Percentiles rank a stretch among this genome's conserved stretches.
These are phyloP conservation scores for Stichopus chloronotus DNA, from an alignment of 35 echinoderm and acorn worm genomes.

Conservation along the genomic window DNA sequence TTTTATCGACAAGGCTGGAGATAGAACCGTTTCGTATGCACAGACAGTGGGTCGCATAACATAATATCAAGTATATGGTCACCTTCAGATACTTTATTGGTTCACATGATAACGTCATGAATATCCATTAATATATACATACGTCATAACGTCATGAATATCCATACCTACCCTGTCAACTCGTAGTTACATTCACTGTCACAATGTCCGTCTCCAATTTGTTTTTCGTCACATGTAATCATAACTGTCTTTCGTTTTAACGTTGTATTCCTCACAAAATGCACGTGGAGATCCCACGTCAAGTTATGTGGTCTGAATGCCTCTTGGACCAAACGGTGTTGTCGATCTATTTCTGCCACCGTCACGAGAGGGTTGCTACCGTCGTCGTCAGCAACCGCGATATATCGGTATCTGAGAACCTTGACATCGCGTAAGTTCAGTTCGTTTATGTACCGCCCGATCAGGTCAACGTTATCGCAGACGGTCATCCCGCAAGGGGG, in stretches of 20 bases:
- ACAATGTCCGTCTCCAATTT: constrained; percentile 79
- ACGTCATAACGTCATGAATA: background rate
- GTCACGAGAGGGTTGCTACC: constrained; percentile 73
- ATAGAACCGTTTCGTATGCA: no score
- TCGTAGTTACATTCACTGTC: constrained; percentile 68
- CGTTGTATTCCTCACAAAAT: constrained; percentile 59
- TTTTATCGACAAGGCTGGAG: no score
- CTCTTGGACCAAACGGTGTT: constrained; percentile 64
- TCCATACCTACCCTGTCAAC: constrained; percentile 66
- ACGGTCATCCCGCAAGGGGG: constrained; percentile 86
- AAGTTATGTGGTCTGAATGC: constrained; percentile 83
- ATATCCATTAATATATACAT: no score
- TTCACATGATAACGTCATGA: no score
- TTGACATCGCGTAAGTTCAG: constrained; percentile 52
- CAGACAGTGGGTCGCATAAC: no score
- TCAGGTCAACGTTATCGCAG: constrained; percentile 80
- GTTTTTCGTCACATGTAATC: constrained; percentile 37
- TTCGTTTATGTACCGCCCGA: constrained; percentile 50
- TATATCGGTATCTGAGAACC: constrained; percentile 67
- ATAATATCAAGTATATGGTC: no score
- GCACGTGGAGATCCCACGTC: constrained; percentile 55
- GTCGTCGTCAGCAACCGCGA: constrained; percentile 82
- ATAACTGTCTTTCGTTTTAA: constrained; percentile 64
- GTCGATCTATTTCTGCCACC: constrained; percentile 46
- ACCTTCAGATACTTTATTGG: no score